Percentiles rank a stretch among this genome's conserved stretches.
Conservation (phyloP, 2,888 invertebrate genomes). For the Ellobium chinense region DNA sequence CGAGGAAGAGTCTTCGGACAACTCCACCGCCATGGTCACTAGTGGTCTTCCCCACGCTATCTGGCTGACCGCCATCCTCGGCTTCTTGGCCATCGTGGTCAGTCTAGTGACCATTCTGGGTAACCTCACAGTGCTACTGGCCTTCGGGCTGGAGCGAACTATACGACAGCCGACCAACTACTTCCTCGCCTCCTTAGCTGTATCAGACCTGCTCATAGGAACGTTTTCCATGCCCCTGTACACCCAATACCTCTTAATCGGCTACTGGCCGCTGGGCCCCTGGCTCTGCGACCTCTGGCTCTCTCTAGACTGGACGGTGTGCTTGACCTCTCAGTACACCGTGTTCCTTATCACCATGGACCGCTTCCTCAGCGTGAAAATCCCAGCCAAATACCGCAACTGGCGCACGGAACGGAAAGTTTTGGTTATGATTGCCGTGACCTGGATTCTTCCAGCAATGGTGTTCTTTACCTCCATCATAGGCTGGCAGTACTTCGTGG, state of each 20-base stretch:
- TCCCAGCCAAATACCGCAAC: constrained; percentile 96
- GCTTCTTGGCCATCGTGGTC: constrained; percentile 90
- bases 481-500: constrained; percentile 99
- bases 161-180: constrained; percentile 98
- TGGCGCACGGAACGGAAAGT: constrained; percentile 95
- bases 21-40: neutral
- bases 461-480: constrained; percentile 99
- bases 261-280: constrained; percentile 97
- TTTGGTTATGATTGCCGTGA: constrained; percentile 96
- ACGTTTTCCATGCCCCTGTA: constrained; percentile 99
- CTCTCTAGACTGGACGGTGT: constrained; percentile 99
- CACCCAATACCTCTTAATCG: constrained; percentile 97
- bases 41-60: constrained; percentile 83
- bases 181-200: constrained; percentile 98
- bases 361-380: constrained; percentile 98
- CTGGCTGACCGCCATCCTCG: constrained; percentile 94
- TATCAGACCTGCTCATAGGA: constrained; percentile 98
- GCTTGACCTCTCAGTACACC: constrained; percentile 99
- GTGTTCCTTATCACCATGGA: constrained; percentile 99
- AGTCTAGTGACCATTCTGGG: constrained; percentile 96
- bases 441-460: constrained; percentile 97
- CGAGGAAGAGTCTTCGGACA: neutral
- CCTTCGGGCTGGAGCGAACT: constrained; percentile 95
- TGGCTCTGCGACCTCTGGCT: constrained; percentile 98
- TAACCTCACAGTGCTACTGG: constrained; percentile 95